Conservation (phyloP, 2,797 vertebrate genomes). For the Morus bassanus region DNA sequence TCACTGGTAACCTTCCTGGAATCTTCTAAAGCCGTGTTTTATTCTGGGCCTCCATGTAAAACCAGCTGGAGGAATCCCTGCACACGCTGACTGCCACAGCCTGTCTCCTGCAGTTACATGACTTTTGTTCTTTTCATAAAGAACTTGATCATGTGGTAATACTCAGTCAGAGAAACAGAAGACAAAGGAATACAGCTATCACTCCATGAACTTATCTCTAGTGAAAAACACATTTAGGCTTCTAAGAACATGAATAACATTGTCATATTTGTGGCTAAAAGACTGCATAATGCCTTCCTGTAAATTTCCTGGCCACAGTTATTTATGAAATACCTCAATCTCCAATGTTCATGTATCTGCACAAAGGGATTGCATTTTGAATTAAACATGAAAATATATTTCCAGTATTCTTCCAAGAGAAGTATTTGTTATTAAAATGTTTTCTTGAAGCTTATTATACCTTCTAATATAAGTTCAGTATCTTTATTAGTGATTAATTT, state of each 20-base stretch:
- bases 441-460: neutral
- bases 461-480: neutral
- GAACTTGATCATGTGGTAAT: neutral
- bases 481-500: neutral
- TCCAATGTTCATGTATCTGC: neutral
- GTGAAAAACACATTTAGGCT: neutral
- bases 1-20: neutral
- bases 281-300: neutral
- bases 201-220: neutral
- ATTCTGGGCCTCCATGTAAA: neutral
- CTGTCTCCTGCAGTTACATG: neutral
- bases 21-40: neutral
- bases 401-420: neutral
- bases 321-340: neutral
- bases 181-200: neutral
- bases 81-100: neutral
- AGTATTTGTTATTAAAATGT: neutral
- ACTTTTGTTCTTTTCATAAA: neutral
- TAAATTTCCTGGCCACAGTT: neutral
- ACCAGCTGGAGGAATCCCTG: neutral
- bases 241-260: neutral
- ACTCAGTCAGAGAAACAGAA: neutral
- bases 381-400: neutral
- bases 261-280: neutral
- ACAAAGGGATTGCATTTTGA: neutral